Base-by-base conservation (phyloP, 2,888 invertebrate species). In the Oeneis ivallda region DNA sequence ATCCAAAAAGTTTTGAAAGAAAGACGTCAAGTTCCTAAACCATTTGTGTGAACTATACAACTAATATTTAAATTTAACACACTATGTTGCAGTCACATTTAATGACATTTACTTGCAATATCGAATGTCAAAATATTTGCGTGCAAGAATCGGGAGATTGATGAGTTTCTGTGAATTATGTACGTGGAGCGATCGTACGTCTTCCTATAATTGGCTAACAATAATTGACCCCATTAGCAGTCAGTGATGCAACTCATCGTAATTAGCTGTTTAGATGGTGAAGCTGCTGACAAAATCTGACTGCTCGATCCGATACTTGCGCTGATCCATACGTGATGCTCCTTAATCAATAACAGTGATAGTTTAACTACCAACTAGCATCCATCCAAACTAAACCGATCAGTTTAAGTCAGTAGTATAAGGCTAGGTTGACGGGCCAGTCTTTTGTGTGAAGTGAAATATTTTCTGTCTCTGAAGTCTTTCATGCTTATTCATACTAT, bases 201-300 rank as follows among this genome's bases (percentile, higher is more conserved):
- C 73, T 71, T 71, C 67, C 66, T 57, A 73, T 75, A 74, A 75
- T 75, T 75, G 73, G 71, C 73, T 71, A 69, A 67, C 64, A 68
- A 69, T 73, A 70, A 73, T 74, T 71, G 70, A 71, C 72, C 70
- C 66, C 70, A 65, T 70, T 66, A 72, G 67, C 45, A 53, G 53
- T 19, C 39, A 53, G 61, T 73, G 67, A 68, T 68, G 71, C 60
- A 71, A 70, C 47, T 32, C 15, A n/a, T 49, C 15, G 58, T 64
- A 69, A 62, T 39, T 64, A 57, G 57, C 19, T 58, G 32, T 66
- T 56, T 43, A 37, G 59, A 39, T 26, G 15, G 37, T 13, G 9
- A 41, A 56, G 13, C 13, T 13, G 39, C 13, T 7, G 15, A 53
- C n/a, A 15, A 53, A 53, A n/a, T n/a, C n/a, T 10, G 15, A 1